Percentiles rank a stretch among this genome's conserved stretches.
Evolutionary conservation across 2,888 invertebrate genomes (phyloP).

Genomic region (Xestia rhomboidea): DNA sequence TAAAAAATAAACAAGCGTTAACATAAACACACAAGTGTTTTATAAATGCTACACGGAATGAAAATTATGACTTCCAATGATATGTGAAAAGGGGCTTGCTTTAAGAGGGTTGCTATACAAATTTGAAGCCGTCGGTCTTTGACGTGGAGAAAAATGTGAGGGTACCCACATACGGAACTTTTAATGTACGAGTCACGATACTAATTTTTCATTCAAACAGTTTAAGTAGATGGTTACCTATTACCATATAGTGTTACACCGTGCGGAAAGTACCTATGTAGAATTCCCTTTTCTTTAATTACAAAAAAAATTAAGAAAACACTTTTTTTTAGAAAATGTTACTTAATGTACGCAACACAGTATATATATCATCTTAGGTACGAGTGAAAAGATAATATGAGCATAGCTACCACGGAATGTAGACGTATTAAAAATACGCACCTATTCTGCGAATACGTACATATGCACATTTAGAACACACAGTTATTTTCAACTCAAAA

Average conservation of each 20-base stretch:
- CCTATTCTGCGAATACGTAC: not conserved
- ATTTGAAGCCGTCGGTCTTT: conserved; percentile 31
- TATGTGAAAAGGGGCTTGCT: conserved; percentile 7
- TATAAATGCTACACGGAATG: conserved; percentile 12
- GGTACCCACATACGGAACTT: conserved; percentile 33
- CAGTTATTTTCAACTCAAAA: conserved; percentile 35
- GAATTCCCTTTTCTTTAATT: not conserved
- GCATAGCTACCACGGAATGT: conserved; percentile 1
- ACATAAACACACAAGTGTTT: conserved; percentile 18
- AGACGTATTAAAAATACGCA: conserved; percentile 40
- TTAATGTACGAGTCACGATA: conserved; percentile 41
- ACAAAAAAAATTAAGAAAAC: not conserved
- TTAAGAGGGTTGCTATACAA: conserved; percentile 19
- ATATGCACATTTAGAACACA: not conserved
- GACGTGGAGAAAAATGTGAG: conserved; percentile 36
- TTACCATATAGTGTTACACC: not conserved
- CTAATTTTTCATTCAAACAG: conserved; percentile 30
- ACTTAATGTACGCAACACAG: not conserved
- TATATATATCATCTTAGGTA: not conserved
- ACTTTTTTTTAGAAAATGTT: not conserved
- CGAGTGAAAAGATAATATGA: not conserved
- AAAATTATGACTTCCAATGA: conserved; percentile 25
- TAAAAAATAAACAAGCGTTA: not conserved
- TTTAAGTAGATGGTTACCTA: not conserved
- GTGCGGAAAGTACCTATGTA: not conserved